A percentile compares a stretch with the other conserved stretches of the same genome.
Conservation (phyloP, 2,888 invertebrate genomes). For the Eulithis prunata region DNA sequence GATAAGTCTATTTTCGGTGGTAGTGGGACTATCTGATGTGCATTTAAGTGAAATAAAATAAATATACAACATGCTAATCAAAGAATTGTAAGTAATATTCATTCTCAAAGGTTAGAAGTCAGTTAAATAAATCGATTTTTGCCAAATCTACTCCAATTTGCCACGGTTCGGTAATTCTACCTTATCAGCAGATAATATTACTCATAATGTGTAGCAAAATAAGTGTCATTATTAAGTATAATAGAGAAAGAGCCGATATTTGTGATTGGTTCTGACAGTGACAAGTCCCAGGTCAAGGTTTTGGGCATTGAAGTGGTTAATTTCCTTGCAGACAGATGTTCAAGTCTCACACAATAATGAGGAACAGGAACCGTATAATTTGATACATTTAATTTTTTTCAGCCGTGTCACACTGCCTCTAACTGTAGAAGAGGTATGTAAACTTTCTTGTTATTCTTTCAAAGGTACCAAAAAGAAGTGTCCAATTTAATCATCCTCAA, state of each 20-base stretch:
- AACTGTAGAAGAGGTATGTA: constrained; percentile 96
- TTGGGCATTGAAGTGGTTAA: constrained; percentile 43
- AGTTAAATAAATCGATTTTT: constrained; percentile 79
- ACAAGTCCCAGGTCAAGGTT: constrained; percentile 70
- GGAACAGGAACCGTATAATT: constrained; percentile 17
- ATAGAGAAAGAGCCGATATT: constrained; percentile 39
- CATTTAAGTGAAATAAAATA: constrained; percentile 75
- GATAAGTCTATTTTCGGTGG: constrained; percentile 76
- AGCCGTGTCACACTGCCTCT: constrained; percentile 98
- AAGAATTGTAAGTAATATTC: constrained; percentile 87
- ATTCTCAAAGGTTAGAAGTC: constrained; percentile 67
- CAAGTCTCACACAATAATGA: constrained; percentile 32
- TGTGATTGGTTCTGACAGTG: constrained; percentile 60
- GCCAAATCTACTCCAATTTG: constrained; percentile 53
- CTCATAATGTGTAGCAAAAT: constrained; percentile 36
- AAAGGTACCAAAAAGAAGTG: constrained; percentile 36
- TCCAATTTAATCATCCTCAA: too few species aligned
- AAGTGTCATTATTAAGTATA: constrained; percentile 33
- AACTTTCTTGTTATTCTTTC: constrained; percentile 30
- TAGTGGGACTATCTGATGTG: constrained; percentile 83
- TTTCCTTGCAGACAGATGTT: constrained; percentile 58
- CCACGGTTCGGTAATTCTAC: constrained; percentile 51
- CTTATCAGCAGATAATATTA: constrained; percentile 53
- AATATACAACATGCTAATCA: constrained; percentile 86
- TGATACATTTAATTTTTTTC: constrained; percentile 70